phyloP scores from a whole-genome alignment of 2,888 invertebrate species.

The Nesidiocoris tenuis region DNA sequence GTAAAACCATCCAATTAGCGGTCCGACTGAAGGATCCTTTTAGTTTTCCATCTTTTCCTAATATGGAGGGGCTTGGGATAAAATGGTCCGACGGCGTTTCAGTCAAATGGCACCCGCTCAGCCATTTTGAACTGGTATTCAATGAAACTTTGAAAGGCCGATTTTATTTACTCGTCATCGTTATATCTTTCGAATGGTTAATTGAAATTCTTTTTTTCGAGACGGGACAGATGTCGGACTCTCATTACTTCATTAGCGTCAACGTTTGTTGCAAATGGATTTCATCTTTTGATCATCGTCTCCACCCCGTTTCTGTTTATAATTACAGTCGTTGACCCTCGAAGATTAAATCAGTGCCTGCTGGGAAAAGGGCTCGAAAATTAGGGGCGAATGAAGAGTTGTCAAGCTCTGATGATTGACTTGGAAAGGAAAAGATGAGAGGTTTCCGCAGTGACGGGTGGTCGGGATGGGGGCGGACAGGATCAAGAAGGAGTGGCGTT shows the following conservation, averaged over 20 bases:
- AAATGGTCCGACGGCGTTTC: too few relatives aligned
- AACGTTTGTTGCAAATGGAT: neutral
- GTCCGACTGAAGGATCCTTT: too few relatives aligned
- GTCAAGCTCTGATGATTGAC: conserved; percentile 21
- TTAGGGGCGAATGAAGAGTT: conserved; percentile 14
- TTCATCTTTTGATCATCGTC: conserved; percentile 7
- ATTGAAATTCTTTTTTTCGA: neutral
- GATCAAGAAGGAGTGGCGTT: neutral
- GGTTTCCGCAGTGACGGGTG: neutral
- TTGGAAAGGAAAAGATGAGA: conserved; percentile 18
- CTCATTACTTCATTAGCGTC: conserved; percentile 13
- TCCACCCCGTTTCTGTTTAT: neutral
- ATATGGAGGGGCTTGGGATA: too few relatives aligned
- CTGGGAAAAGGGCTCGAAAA: neutral
- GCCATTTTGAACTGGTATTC: too few relatives aligned
- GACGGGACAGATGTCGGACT: neutral
- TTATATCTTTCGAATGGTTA: neutral
- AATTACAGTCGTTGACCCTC: conserved; percentile 8
- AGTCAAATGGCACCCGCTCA: too few relatives aligned
- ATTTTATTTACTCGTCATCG: neutral
- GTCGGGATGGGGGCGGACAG: neutral
- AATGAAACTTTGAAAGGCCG: neutral
- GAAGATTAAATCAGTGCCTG: conserved; percentile 1
- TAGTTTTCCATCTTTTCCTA: too few relatives aligned
- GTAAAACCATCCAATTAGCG: too few relatives aligned